A percentile compares a stretch with the other conserved stretches of the same genome.
Evolutionary conservation across 2,888 invertebrate genomes (phyloP).

Genomic region (Agriopis aurantiaria): DNA sequence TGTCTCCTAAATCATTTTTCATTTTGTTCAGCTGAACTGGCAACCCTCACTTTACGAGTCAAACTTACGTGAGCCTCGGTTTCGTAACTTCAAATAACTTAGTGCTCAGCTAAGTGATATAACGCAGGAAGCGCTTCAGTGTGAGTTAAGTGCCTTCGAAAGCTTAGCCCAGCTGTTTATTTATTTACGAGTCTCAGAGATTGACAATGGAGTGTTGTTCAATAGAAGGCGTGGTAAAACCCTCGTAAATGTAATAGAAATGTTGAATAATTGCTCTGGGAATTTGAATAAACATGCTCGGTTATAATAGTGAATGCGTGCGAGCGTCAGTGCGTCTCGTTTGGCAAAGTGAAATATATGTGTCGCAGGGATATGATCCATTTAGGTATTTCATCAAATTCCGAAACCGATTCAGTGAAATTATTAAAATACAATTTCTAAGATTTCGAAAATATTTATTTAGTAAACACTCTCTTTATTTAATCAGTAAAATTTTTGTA

Average conservation of each 20-base stretch:
- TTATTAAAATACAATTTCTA: too few species aligned
- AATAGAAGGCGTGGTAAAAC: constrained; percentile 5
- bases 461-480: too few species aligned
- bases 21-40: not conserved
- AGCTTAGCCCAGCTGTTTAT: constrained; percentile 20
- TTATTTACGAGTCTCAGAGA: constrained; percentile 14
- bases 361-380: too few species aligned
- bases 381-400: too few species aligned
- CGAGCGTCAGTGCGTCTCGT: too few species aligned
- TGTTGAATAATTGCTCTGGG: not conserved
- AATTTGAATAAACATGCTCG: constrained; percentile 3
- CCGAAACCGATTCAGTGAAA: too few species aligned
- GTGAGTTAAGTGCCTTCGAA: constrained; percentile 29
- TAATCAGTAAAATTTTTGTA: too few species aligned
- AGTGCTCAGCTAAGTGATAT: constrained; percentile 29
- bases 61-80: constrained; percentile 14
- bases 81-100: constrained; percentile 30
- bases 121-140: constrained; percentile 23
- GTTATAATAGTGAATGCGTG: not conserved
- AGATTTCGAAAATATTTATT: too few species aligned
- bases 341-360: too few species aligned
- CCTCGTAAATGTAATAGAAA: constrained; percentile 7
- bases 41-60: constrained; percentile 18
- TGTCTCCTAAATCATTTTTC: too few species aligned
- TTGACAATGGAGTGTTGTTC: constrained; percentile 13